Percentiles rank a stretch among this genome's conserved stretches.
Conservation (phyloP, 2,113 vertebrate genomes). For the Barnardius zonarius region DNA sequence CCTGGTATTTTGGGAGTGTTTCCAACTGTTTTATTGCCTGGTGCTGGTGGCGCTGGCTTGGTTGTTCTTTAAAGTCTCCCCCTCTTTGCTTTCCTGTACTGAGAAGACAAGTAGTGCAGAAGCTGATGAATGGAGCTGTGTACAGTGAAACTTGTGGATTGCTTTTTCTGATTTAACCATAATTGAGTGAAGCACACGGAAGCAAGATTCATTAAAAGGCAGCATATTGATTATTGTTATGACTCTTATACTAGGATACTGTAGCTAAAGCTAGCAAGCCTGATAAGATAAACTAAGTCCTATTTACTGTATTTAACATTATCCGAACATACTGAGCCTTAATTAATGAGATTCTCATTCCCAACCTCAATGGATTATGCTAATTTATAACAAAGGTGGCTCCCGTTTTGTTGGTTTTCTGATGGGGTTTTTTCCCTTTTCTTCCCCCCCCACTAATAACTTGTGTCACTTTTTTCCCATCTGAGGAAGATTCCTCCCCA, state of each 20-base stretch:
- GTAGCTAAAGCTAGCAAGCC: slow-evolving; percentile 80
- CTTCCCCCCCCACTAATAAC: slow-evolving; percentile 29
- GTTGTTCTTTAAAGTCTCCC: slow-evolving; percentile 80
- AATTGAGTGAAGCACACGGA: slow-evolving; percentile 73
- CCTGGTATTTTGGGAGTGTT: neutral
- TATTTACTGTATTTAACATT: slow-evolving; percentile 83
- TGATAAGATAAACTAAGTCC: slow-evolving; percentile 81
- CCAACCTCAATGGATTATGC: slow-evolving; percentile 45
- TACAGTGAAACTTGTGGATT: slow-evolving; percentile 71
- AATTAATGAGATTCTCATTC: slow-evolving; percentile 58
- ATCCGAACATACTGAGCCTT: slow-evolving; percentile 77
- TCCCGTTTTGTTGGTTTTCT: slow-evolving; percentile 9
- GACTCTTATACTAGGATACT: slow-evolving; percentile 75
- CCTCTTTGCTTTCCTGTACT: slow-evolving; percentile 64
- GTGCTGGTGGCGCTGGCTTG: neutral
- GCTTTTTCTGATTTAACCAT: slow-evolving; percentile 51
- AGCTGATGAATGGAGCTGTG: slow-evolving; percentile 72
- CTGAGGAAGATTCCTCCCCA: slow-evolving; percentile 48
- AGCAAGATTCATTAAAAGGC: slow-evolving; percentile 83
- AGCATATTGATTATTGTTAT: slow-evolving; percentile 82
- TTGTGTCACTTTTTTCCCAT: neutral
- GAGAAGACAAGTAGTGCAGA: slow-evolving; percentile 72
- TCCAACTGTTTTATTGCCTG: neutral
- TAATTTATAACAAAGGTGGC: slow-evolving; percentile 40
- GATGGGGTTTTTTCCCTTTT: neutral